phyloP scores from a whole-genome alignment of 2,113 vertebrate species.

The Baryphthengus martii region DNA sequence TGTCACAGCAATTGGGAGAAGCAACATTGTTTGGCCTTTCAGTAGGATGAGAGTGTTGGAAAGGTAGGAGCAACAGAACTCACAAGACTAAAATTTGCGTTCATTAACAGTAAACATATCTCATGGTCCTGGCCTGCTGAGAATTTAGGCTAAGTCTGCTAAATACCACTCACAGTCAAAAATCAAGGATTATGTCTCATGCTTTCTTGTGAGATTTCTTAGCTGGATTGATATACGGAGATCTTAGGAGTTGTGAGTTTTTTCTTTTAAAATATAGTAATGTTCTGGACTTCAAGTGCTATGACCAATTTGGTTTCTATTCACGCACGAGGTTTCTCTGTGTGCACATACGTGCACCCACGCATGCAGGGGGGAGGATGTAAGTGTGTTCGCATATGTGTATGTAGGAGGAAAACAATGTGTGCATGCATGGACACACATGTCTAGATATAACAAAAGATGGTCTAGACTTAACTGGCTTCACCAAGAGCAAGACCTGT shows the following conservation, averaged over 20 bases:
- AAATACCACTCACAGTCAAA: conserved; percentile 5
- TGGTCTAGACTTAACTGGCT: background rate
- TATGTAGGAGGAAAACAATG: background rate
- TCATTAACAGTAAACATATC: background rate
- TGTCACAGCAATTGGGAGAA: background rate
- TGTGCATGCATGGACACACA: background rate
- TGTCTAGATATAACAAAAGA: background rate
- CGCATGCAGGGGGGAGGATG: background rate
- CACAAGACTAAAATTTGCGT: background rate
- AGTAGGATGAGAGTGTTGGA: background rate
- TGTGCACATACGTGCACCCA: background rate
- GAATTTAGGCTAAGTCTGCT: background rate
- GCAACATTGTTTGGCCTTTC: background rate
- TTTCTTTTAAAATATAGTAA: background rate
- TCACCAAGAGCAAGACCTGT: background rate
- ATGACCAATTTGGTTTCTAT: background rate
- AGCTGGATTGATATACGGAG: background rate
- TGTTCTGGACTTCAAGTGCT: background rate
- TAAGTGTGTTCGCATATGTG: background rate
- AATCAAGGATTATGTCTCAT: background rate
- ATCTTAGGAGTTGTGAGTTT: background rate
- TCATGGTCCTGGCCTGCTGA: background rate
- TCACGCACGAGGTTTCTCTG: background rate
- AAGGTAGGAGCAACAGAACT: background rate
- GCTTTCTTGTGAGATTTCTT: background rate